Evolutionary conservation across 1,140 invertebrate genomes (phyloP), one percentile per base, ranked within the genome.

Genomic region (Phortica variegata): DNA sequence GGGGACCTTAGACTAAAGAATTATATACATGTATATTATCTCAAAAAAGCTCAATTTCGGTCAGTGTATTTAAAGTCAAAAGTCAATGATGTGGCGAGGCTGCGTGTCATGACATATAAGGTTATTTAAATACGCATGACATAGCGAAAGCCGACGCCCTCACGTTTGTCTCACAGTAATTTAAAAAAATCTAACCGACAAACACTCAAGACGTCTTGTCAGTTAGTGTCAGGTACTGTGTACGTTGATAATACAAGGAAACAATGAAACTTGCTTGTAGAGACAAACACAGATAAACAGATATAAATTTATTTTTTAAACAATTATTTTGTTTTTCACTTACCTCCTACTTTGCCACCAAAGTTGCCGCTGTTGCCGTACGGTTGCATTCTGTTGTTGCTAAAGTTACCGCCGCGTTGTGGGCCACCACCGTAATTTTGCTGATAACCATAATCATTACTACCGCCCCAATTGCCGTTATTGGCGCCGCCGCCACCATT

Each of bases 361-460:
- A 60, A 66, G 20, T 66, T 61, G 7, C 62, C 61, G 38, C 44
- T 40, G 29, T 58, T 60, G 21, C 66, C 66, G 52, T 84, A 87
- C 61, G 86, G 87, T 47, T 83, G 82, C 60, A 66, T 61, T 37
- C 71, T 66, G 9, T 65, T 74, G 46, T 52, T 73, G 55, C 44
- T 45, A 9, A 84, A 80, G 13, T 83, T 83, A 15, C 83, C 83
- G 33, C 69, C 61, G 56, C 85, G 78, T 43, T 86, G 82, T 0
- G 85, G 85, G 1, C 87, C 86, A 21, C 86, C 86, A 8, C 85
- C 81, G 54, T 85, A 89, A 26, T 82, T 82, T 65, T 90, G 87
- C 54, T 90, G 87, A 59, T 89, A 89, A 2, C 87, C 86, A 56
- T 88, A 89, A 47, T 85, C 83, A 51, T 82, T 81, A 41, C 78